phyloP scores from a whole-genome alignment of 2,113 vertebrate genomes.

The Regulus satrapa region DNA sequence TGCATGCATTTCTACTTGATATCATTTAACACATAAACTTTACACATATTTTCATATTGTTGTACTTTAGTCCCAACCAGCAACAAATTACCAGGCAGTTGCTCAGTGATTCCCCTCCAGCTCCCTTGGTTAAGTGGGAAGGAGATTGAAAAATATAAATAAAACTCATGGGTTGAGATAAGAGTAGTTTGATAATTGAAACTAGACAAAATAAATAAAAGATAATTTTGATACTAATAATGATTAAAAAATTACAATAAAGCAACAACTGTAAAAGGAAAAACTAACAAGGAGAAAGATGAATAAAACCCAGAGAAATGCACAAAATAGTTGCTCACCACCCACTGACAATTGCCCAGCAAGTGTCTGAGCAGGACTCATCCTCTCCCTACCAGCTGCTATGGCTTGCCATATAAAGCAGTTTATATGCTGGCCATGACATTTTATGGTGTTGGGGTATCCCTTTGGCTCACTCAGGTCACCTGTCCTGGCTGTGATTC shows the following conservation, averaged over 20 bases:
- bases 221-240: background rate
- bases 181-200: background rate
- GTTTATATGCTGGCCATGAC: background rate
- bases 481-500: background rate
- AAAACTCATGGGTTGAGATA: background rate
- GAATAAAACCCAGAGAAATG: background rate
- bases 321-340: background rate
- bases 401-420: background rate
- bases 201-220: background rate
- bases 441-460: background rate
- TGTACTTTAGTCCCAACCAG: background rate
- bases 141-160: background rate
- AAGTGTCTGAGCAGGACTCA: accelerated
- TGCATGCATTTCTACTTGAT: background rate
- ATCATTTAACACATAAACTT: background rate
- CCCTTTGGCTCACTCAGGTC: background rate
- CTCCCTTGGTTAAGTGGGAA: background rate
- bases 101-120: background rate
- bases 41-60: background rate
- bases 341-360: background rate
- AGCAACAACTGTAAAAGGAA: background rate
- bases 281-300: background rate
- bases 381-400: background rate
- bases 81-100: background rate
- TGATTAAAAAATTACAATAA: background rate